These are phyloP conservation scores for Micropterix aruncella DNA, from an alignment of 2,888 invertebrate species.

Conservation along the genomic window DNA sequence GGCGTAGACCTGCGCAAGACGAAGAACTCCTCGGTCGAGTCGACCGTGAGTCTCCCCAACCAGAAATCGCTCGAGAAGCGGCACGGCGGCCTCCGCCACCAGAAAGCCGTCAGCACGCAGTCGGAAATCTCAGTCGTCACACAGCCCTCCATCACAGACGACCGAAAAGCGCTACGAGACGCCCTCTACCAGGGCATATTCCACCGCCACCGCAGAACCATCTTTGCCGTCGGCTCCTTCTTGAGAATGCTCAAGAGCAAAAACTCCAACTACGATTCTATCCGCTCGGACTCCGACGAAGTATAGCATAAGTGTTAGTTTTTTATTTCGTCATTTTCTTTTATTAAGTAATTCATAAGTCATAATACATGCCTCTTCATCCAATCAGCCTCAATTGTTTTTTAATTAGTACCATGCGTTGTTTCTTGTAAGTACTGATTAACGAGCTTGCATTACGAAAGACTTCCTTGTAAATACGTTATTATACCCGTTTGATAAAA, in stretches of 20 bases:
- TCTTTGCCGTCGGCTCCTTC: constrained; percentile 63
- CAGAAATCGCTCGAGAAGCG: constrained; percentile 39
- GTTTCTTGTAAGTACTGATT: too few relatives aligned
- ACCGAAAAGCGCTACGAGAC: constrained; percentile 55
- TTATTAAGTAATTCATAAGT: too few relatives aligned
- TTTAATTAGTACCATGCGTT: too few relatives aligned
- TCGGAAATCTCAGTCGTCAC: constrained; percentile 40
- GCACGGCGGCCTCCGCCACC: constrained; percentile 41
- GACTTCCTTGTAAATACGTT: too few relatives aligned
- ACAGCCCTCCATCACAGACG: constrained; percentile 36
- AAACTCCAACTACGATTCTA: constrained; percentile 63
- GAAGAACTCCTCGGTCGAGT: constrained; percentile 36
- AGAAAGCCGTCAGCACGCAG: constrained; percentile 44
- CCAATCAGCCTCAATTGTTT: too few relatives aligned
- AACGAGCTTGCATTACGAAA: too few relatives aligned
- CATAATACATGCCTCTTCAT: too few relatives aligned
- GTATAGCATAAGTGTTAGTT: constrained; percentile 24
- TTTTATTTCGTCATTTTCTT: background rate
- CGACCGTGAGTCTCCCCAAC: constrained; percentile 37
- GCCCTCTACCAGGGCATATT: constrained; percentile 66
- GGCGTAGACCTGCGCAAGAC: constrained; percentile 32
- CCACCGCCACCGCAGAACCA: constrained; percentile 60
- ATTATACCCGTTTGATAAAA: too few relatives aligned
- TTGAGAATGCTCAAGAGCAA: constrained; percentile 59
- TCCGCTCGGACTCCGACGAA: constrained; percentile 44